Percentiles rank a stretch among this genome's conserved stretches.
These are phyloP conservation scores for Xiphias gladius DNA, from an alignment of 2,113 vertebrate genomes.

Conservation along the genomic window DNA sequence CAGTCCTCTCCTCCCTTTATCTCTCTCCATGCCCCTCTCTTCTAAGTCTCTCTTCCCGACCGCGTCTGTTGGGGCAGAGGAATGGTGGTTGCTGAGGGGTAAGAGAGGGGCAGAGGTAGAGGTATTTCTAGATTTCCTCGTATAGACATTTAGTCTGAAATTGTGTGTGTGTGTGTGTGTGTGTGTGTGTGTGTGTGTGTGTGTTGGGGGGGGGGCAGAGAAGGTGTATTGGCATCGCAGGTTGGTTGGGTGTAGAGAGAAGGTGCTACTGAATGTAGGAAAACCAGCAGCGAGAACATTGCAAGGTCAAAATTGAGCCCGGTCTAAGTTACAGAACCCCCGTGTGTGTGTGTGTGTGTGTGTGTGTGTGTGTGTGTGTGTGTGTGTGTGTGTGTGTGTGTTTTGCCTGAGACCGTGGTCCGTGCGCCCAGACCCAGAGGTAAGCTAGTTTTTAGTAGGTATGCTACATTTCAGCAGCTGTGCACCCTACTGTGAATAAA, in stretches of 20 bases:
- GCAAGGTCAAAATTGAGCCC: slow-evolving; percentile 66
- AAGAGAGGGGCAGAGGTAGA: not conserved
- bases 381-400: slow-evolving; percentile 1
- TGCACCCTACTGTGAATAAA: not conserved
- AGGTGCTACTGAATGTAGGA: not conserved
- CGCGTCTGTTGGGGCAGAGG: slow-evolving; percentile 28
- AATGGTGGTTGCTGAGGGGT: slow-evolving; percentile 6
- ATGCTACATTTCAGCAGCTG: slow-evolving; percentile 4
- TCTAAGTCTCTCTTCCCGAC: not conserved
- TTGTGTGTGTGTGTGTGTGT: not conserved
- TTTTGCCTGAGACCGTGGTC: not conserved
- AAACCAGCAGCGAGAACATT: slow-evolving; percentile 34
- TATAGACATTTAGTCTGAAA: slow-evolving; percentile 6
- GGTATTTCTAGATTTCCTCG: slow-evolving; percentile 44
- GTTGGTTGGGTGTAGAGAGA: too few relatives aligned
- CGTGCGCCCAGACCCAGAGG: slow-evolving; percentile 17
- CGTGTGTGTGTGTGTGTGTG: not conserved
- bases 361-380: not conserved
- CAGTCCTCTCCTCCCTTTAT: not conserved
- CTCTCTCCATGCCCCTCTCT: not conserved
- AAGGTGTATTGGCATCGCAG: not conserved
- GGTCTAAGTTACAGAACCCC: slow-evolving; percentile 35
- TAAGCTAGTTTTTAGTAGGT: slow-evolving; percentile 6
- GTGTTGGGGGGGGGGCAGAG: not conserved
- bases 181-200: not conserved